phyloP scores from a whole-genome alignment of 2,113 vertebrate genomes.

The Guaruba guarouba region DNA sequence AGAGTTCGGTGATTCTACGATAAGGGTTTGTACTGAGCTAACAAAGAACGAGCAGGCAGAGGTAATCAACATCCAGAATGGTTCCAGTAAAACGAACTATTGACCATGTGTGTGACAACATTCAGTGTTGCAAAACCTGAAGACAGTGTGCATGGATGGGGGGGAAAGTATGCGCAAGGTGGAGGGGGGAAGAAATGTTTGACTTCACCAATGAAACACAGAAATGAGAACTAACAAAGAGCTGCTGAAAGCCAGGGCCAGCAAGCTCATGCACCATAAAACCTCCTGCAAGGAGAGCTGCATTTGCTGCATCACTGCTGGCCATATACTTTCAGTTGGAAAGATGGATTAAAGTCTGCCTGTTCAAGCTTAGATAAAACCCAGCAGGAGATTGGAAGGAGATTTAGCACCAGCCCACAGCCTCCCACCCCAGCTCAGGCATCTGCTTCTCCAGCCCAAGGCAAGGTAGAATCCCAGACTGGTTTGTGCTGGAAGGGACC shows the following conservation, averaged over 20 bases:
- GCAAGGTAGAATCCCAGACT: neutral
- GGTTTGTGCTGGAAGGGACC: neutral
- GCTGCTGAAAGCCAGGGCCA: neutral
- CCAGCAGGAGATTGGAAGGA: neutral
- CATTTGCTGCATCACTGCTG: neutral
- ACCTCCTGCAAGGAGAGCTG: neutral
- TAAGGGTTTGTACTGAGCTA: neutral
- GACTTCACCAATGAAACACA: neutral
- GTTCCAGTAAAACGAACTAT: neutral
- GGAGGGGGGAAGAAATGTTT: neutral
- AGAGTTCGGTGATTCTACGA: neutral
- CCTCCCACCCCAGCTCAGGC: neutral
- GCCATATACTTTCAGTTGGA: neutral
- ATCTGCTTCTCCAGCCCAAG: neutral
- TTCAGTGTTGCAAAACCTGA: fast-evolving
- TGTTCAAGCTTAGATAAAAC: neutral
- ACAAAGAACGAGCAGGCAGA: neutral
- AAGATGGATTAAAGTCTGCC: neutral
- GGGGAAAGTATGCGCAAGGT: neutral
- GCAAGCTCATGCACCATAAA: neutral
- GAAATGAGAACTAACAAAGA: neutral
- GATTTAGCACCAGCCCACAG: neutral
- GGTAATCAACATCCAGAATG: neutral
- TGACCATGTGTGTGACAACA: neutral
- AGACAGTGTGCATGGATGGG: neutral